phyloP scores from a whole-genome alignment of 2,797 vertebrate genomes.

The Scolopax rusticola region DNA sequence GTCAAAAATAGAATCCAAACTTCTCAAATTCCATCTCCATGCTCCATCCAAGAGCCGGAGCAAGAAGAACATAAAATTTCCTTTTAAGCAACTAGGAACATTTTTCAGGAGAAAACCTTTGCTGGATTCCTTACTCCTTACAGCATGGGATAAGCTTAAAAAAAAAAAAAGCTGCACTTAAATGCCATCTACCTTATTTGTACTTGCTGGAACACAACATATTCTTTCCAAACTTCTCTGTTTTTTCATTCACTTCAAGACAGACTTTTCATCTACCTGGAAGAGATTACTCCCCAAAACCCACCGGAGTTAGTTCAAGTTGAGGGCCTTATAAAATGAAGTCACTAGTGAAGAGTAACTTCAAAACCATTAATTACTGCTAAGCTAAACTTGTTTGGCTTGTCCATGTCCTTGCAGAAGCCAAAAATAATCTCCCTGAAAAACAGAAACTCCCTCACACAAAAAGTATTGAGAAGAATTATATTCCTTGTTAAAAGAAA shows the following conservation, averaged over 20 bases:
- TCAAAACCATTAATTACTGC: background rate
- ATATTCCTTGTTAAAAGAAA: background rate
- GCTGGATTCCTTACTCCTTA: constrained; percentile 53
- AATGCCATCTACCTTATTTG: constrained; percentile 33
- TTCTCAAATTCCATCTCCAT: constrained; percentile 11
- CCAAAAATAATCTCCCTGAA: constrained; percentile 20
- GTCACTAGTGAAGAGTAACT: background rate
- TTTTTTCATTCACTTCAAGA: constrained; percentile 24
- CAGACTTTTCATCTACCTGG: background rate
- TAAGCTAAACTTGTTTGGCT: constrained; percentile 13
- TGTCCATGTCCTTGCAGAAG: background rate
- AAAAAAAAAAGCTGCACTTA: background rate
- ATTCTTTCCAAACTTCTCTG: background rate
- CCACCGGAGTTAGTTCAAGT: background rate
- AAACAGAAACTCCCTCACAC: constrained; percentile 3
- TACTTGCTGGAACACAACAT: constrained; percentile 25
- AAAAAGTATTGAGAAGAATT: background rate
- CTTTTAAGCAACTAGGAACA: constrained; percentile 38
- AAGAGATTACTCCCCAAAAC: background rate
- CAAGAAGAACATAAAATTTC: constrained; percentile 16
- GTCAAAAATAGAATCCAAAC: constrained; percentile 39
- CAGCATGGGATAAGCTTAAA: constrained; percentile 29
- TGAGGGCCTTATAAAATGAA: background rate
- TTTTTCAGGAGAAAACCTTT: constrained; percentile 35
- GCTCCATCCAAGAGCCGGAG: background rate